Percentiles rank a stretch among this genome's conserved stretches.
Conservation (phyloP, 2,113 vertebrate species). For the Melospiza georgiana region DNA sequence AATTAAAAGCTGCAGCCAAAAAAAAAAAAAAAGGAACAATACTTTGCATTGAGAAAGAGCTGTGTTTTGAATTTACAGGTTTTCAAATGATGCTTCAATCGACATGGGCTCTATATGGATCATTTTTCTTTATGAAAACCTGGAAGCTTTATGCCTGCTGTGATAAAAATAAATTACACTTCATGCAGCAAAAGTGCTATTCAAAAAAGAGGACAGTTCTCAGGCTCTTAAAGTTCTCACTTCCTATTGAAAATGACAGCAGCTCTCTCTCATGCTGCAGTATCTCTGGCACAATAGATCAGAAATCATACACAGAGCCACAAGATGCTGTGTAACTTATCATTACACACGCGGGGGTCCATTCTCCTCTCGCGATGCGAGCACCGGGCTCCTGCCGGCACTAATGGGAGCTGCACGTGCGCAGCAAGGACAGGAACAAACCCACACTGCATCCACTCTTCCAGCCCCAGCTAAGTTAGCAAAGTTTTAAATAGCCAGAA, state of each 20-base stretch:
- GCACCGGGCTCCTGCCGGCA: conserved; percentile 47
- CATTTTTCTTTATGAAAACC: conserved; percentile 66
- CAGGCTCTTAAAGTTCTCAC: conserved; percentile 60
- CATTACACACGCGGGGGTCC: conserved; percentile 49
- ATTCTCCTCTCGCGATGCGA: not conserved
- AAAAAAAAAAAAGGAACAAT: not conserved
- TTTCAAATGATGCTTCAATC: conserved; percentile 47
- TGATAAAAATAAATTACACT: conserved; percentile 70
- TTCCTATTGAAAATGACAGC: conserved; percentile 66
- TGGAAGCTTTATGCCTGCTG: conserved; percentile 62
- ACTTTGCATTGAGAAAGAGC: not conserved
- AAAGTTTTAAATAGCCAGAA: not conserved
- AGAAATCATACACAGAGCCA: conserved; percentile 57
- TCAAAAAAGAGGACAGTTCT: conserved; percentile 66
- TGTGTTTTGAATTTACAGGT: conserved; percentile 48
- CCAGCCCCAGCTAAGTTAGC: not conserved
- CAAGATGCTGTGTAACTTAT: conserved; percentile 48
- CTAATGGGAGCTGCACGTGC: conserved; percentile 40
- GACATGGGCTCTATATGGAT: conserved; percentile 29
- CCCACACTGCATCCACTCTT: not conserved
- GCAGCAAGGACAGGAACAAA: conserved; percentile 30
- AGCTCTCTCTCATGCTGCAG: conserved; percentile 44
- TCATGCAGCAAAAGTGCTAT: conserved; percentile 64
- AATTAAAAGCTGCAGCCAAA: not conserved
- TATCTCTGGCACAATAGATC: conserved; percentile 58